A percentile compares a stretch with the other conserved stretches of the same genome.
These are phyloP conservation scores for Synodontis membranacea DNA, from an alignment of 2,113 vertebrate species.

Conservation along the genomic window DNA sequence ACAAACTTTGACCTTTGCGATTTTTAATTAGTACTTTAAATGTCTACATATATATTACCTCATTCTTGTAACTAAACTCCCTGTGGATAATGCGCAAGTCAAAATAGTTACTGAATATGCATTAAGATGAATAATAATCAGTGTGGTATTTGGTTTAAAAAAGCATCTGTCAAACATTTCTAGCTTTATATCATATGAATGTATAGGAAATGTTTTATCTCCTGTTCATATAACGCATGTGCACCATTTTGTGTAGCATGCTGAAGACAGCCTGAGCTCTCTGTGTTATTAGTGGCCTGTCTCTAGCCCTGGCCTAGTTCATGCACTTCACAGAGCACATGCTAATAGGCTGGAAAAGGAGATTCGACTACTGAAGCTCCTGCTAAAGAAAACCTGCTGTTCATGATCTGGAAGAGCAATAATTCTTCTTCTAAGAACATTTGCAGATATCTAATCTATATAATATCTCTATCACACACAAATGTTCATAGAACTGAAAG, in stretches of 20 bases:
- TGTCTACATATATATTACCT: neutral
- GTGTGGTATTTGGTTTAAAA: neutral
- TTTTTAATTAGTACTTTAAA: neutral
- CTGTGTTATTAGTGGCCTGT: constrained; percentile 71
- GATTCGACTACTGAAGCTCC: constrained; percentile 8
- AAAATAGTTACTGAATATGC: neutral
- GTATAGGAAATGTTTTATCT: neutral
- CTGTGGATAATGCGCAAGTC: neutral
- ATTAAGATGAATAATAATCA: neutral
- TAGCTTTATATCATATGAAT: neutral
- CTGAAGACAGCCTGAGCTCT: constrained; percentile 56
- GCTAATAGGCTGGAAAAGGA: constrained; percentile 65
- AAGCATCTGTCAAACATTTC: neutral
- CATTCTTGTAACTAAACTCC: neutral
- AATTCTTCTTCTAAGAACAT: neutral
- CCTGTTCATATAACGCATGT: constrained; percentile 53
- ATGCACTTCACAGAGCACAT: constrained; percentile 66
- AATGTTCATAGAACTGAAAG: neutral
- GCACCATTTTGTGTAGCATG: constrained; percentile 66
- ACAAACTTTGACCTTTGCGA: neutral
- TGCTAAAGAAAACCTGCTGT: neutral
- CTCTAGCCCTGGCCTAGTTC: constrained; percentile 73
- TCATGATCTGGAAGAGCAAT: neutral
- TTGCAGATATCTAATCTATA: constrained; percentile 11
- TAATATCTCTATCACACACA: constrained; percentile 4